Evolutionary conservation across 2,797 vertebrate genomes (phyloP), one percentile per base, ranked within the genome.

Genomic region (Sparus aurata): DNA sequence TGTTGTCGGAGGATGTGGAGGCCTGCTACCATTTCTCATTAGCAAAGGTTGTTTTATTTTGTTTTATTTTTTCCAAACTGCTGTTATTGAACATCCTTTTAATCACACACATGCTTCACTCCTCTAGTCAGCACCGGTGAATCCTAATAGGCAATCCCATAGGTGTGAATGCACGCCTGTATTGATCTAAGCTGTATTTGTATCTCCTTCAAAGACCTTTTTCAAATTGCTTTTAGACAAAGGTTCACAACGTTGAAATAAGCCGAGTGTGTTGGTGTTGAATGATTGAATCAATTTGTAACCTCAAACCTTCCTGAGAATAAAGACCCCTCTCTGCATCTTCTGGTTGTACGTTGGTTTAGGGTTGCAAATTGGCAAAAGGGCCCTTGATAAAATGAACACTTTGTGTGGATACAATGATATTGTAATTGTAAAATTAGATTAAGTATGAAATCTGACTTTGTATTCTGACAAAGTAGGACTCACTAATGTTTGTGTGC

Each of bases 161-260:
- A 34, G 30, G 30, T 34, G 30, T 13, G 15, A 64, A 47, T n/a
- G 20, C 52, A 79, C 27, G 65, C 22, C 38, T 47, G 50, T 20
- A 64, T 70, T 52, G 62, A 79, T 46, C 59, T 12, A 77, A 79
- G n/a, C 46, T 30, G 45, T 38, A 10, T 85, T 50, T 62, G 30
- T 23, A 38, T 57, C 23, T 10, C 43, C 23, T 60, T 12, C 18
- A 69, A 62, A 79, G 25, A 49, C 53, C 22, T 27, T n/a, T 1
- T 41, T 41, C 9, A 78, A 68, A 83, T 46, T 62, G 45, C 66
- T 76, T 75, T 64, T 13, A 57, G 34, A 55, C 20, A 72, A 53
- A 63, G 18, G 10, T 25, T 67, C 69, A 38, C 12, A 0, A 46
- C 41, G 53, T 55, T 73, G 18, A 52, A 72, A 69, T 53, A 34